Base-by-base conservation (phyloP, 2,888 invertebrate genomes). In the Papilio demoleus region DNA sequence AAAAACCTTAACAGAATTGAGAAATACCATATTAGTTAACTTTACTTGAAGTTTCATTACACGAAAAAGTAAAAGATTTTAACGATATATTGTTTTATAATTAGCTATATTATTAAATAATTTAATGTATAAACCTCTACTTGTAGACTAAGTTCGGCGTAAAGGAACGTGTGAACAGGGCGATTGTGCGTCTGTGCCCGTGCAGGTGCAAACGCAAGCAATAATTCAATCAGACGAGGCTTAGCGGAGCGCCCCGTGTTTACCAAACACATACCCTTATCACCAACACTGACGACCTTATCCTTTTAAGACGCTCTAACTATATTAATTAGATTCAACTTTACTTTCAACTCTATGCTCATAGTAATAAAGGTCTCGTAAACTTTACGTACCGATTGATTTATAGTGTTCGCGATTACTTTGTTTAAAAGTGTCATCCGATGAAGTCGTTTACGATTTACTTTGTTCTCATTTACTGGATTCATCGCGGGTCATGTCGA, bases 151-250 rank as follows among this genome's bases (percentile, higher is more conserved):
- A 83, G 85, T 81, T 72, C 75, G 79, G 70, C 71, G 69, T 66
- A 71, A 68, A 70, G 66, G 56, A 68, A 88, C 88, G 88, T 87
- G 88, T 84, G 75, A 76, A 72, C 73, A 77, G 73, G n/a, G 78
- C 77, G 79, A 77, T 47, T 47, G 47, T 47, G 22, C 12, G 22
- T 47, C 47, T 19, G 4, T 47, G 22, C 11, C 63, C 67, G 81
- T 77, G 80, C 75, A 85, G 84, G 85, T 87, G 85, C 83, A 81
- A 81, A 80, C 78, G 80, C 81, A 81, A 84, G 87, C 86, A 86
- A 89, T 92, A 91, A 89, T 89, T 92, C 90, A 92, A 92, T 92
- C 90, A 91, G 82, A 80, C 81, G 76, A 73, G 86, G 89, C 88
- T 92, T 90, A 89, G 81, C 79, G 75, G 78, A 77, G 79, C 82